A percentile compares a stretch with the other conserved stretches of the same genome.
Evolutionary conservation across 2,888 invertebrate genomes (phyloP).

Genomic region (Pandemis corylana): DNA sequence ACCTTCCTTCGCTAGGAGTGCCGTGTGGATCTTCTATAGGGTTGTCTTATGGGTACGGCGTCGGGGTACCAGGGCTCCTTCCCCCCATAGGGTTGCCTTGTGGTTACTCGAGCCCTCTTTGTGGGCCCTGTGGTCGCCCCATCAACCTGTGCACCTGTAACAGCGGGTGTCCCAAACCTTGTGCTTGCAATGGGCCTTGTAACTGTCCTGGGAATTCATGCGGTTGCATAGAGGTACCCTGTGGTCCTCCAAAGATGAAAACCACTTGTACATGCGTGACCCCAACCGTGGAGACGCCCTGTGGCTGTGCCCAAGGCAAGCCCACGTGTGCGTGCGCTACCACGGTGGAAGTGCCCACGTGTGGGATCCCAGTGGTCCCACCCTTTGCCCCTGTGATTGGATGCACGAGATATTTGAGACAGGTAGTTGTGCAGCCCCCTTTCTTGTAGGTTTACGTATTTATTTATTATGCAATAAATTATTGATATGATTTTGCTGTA

Average conservation of each 20-base stretch:
- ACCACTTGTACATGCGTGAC: slow-evolving; percentile 42
- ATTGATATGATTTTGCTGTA: not conserved
- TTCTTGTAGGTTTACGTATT: slow-evolving; percentile 55
- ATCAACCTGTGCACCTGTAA: slow-evolving; percentile 25
- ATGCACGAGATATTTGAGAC: slow-evolving; percentile 60
- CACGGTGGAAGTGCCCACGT: slow-evolving; percentile 34
- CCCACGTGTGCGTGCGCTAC: slow-evolving; percentile 41
- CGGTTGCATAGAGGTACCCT: slow-evolving; percentile 42
- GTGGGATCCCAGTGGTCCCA: slow-evolving; percentile 48
- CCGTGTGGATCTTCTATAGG: slow-evolving; percentile 34
- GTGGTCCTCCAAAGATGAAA: slow-evolving; percentile 36
- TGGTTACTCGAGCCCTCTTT: slow-evolving; percentile 43
- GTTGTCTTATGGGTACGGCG: slow-evolving; percentile 23
- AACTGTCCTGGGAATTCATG: slow-evolving; percentile 38
- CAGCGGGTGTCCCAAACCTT: slow-evolving; percentile 15
- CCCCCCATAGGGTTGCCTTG: slow-evolving; percentile 21
- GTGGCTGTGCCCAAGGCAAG: slow-evolving; percentile 37
- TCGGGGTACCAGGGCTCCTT: slow-evolving; percentile 12
- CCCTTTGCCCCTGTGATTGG: slow-evolving; percentile 50
- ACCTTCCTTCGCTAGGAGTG: slow-evolving; percentile 33
- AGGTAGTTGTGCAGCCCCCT: slow-evolving; percentile 67
- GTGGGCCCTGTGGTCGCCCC: slow-evolving; percentile 27
- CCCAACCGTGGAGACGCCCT: slow-evolving; percentile 31
- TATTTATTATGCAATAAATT: slow-evolving; percentile 3
- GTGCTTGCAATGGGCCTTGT: slow-evolving; percentile 44